Evolutionary conservation across 2,888 invertebrate species (phyloP).

Genomic region (Heliconius cydno): DNA sequence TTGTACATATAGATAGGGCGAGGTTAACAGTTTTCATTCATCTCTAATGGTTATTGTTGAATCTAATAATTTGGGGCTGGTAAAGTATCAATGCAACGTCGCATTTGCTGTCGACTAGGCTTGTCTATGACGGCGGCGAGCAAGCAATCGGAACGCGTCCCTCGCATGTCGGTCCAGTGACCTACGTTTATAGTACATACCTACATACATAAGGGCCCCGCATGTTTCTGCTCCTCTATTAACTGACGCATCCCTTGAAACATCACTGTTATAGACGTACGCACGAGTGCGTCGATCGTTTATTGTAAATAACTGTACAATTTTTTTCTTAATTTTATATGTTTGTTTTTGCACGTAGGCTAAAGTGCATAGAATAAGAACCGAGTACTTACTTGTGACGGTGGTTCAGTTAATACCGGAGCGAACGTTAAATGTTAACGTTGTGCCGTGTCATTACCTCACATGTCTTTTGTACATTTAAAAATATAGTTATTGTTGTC

Average conservation of each 20-base stretch:
- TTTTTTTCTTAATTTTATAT: slow-evolving; percentile 25
- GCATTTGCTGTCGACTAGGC: slow-evolving; percentile 68
- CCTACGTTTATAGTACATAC: slow-evolving; percentile 56
- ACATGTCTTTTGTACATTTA: slow-evolving; percentile 74
- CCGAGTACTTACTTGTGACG: slow-evolving; percentile 38
- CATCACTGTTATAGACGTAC: slow-evolving; percentile 29
- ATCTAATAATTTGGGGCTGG: slow-evolving; percentile 62
- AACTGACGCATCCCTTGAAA: slow-evolving; percentile 53
- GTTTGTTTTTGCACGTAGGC: slow-evolving; percentile 17
- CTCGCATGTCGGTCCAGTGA: slow-evolving; percentile 65
- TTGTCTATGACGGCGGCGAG: slow-evolving; percentile 54
- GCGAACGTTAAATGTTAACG: slow-evolving; percentile 55
- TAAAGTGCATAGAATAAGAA: slow-evolving; percentile 22
- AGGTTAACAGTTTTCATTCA: slow-evolving; percentile 73
- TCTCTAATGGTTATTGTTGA: slow-evolving; percentile 73
- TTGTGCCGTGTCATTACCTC: slow-evolving; percentile 78
- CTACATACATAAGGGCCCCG: slow-evolving; percentile 61
- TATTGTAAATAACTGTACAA: slow-evolving; percentile 29
- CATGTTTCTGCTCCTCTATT: slow-evolving; percentile 62
- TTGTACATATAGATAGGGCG: slow-evolving; percentile 80
- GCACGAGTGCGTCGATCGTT: not conserved
- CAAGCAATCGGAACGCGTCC: slow-evolving; percentile 60
- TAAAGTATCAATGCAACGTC: slow-evolving; percentile 64
- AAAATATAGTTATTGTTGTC: slow-evolving; percentile 76
- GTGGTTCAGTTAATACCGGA: slow-evolving; percentile 67